These are phyloP conservation scores for Knipowitschia caucasica DNA, from an alignment of 2,797 vertebrate genomes.

Conservation along the genomic window DNA sequence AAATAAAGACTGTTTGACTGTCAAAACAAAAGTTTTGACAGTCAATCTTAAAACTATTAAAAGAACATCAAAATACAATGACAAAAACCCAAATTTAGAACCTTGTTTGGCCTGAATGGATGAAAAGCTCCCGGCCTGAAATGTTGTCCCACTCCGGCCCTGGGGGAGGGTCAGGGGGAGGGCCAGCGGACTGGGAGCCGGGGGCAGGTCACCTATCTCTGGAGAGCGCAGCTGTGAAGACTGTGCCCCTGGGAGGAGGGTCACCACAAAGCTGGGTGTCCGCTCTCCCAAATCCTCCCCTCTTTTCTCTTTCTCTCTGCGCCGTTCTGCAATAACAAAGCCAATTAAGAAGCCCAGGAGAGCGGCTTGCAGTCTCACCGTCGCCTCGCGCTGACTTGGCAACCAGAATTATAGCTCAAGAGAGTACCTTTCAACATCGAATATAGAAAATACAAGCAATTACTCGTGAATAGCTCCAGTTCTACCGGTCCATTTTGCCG, in stretches of 20 bases:
- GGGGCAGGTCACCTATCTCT: constrained; percentile 69
- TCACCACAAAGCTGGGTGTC: constrained; percentile 63
- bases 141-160: no score
- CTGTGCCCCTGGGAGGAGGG: constrained; percentile 60
- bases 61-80: no score
- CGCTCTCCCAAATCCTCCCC: constrained; percentile 49
- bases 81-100: no score
- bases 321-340: constrained; percentile 75
- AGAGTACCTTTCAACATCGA: constrained; percentile 67
- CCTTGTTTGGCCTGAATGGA: no score
- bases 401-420: constrained; percentile 69
- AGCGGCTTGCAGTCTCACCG: constrained; percentile 55
- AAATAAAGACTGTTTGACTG: no score
- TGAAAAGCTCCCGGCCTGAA: no score
- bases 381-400: constrained; percentile 71
- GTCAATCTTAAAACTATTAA: no score
- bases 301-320: constrained; percentile 50
- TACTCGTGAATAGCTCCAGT: constrained; percentile 56
- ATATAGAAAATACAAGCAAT: constrained; percentile 63
- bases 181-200: constrained; percentile 48
- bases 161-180: constrained; percentile 6
- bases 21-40: no score
- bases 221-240: constrained; percentile 71
- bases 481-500: constrained; percentile 37
- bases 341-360: constrained; percentile 76